Percentiles rank a stretch among this genome's conserved stretches.
Evolutionary conservation across 2,888 invertebrate species (phyloP).

Genomic region (Andrena marginata): DNA sequence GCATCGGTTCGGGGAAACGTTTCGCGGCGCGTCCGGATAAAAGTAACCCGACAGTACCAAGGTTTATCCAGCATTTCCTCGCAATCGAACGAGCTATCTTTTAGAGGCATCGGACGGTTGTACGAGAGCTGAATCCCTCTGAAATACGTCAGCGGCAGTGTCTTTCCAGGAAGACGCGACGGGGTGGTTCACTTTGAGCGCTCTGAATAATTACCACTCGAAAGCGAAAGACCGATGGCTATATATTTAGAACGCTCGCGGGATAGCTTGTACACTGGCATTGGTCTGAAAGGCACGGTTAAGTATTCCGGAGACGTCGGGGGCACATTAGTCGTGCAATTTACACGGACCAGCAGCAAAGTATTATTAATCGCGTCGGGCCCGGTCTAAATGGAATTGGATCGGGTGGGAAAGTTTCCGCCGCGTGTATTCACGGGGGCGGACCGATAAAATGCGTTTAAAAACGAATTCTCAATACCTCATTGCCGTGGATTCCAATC

Average conservation of each 20-base stretch:
- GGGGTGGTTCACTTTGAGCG: slow-evolving; percentile 10
- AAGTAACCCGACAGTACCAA: neutral
- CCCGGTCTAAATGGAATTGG: slow-evolving; percentile 24
- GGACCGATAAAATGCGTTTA: slow-evolving; percentile 59
- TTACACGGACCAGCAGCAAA: slow-evolving; percentile 6
- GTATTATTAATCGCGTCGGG: slow-evolving; percentile 34
- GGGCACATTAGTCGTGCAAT: slow-evolving; percentile 26
- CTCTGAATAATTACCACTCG: slow-evolving; percentile 14
- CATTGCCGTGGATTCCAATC: slow-evolving; percentile 62
- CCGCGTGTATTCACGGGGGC: slow-evolving; percentile 11
- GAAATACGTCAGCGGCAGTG: neutral
- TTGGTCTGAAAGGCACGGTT: neutral
- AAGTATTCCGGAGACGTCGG: slow-evolving; percentile 33
- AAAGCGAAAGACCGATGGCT: neutral
- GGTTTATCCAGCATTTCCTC: slow-evolving; percentile 5
- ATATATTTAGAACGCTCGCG: slow-evolving; percentile 11
- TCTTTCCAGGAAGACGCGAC: neutral
- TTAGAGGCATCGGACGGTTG: neutral
- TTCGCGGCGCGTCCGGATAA: neutral
- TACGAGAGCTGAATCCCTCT: neutral
- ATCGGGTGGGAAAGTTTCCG: slow-evolving; percentile 27
- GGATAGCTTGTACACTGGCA: neutral
- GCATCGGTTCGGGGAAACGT: neutral
- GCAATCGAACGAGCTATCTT: slow-evolving; percentile 14
- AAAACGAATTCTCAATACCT: slow-evolving; percentile 58